These are phyloP conservation scores for Phalacrocorax carbo DNA, from an alignment of 2,113 vertebrate species.

Conservation along the genomic window DNA sequence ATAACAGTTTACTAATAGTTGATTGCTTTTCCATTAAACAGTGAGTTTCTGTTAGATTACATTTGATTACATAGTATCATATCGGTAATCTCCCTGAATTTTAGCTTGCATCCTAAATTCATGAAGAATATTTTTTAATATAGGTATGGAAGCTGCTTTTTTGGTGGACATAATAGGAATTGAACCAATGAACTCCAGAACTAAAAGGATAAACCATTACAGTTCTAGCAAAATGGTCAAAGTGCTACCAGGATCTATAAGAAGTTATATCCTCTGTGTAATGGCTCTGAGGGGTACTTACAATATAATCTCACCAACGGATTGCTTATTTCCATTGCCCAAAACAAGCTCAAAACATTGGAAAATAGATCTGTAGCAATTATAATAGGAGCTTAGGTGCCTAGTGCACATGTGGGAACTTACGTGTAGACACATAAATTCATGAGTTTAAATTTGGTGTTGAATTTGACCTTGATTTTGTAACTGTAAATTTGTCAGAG, in stretches of 20 bases:
- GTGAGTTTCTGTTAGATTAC: background rate
- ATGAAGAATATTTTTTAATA: background rate
- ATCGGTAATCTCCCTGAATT: background rate
- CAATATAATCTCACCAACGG: background rate
- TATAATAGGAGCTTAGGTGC: background rate
- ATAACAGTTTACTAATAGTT: background rate
- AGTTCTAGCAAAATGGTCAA: background rate
- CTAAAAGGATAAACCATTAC: background rate
- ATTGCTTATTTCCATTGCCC: background rate
- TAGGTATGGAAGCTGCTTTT: background rate
- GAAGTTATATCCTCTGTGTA: background rate
- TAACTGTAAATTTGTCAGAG: background rate
- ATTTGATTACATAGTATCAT: background rate
- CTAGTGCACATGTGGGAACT: background rate
- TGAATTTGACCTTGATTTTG: background rate
- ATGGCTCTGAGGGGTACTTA: background rate
- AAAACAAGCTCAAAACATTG: background rate
- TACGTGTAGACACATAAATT: rapidly evolving
- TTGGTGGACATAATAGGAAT: background rate
- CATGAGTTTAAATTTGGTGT: background rate
- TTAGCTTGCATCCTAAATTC: background rate
- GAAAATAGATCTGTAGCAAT: background rate
- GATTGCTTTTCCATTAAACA: background rate
- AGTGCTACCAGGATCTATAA: background rate
- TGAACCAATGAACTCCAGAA: background rate